Conservation (phyloP, 2,888 invertebrate species). For the Trimorus sp. region DNA sequence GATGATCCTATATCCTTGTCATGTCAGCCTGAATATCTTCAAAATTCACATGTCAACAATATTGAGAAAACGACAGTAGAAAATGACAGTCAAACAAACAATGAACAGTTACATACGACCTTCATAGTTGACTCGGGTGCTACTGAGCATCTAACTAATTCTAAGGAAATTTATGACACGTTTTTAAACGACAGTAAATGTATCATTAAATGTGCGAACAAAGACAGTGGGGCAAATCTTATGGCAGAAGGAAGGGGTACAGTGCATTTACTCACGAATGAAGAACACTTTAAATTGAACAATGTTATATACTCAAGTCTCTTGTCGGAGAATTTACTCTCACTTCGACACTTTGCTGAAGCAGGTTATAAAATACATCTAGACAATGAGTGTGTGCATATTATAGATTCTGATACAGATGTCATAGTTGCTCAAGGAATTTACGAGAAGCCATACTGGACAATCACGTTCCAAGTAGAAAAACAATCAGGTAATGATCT, state of each 20-base stretch:
- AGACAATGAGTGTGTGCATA: no score
- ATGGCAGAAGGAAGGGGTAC: neutral
- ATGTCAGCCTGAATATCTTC: neutral
- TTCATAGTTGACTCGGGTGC: slow-evolving; percentile 1
- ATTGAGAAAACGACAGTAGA: neutral
- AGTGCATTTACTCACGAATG: neutral
- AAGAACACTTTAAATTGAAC: no score
- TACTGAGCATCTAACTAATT: neutral
- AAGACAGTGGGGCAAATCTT: neutral
- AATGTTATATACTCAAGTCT: no score
- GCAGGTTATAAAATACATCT: no score
- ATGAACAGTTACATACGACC: neutral
- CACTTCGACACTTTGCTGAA: no score
- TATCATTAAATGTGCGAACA: slow-evolving; percentile 6
- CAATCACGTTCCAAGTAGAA: no score
- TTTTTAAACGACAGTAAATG: neutral
- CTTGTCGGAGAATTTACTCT: no score
- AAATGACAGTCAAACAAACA: neutral
- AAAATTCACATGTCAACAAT: neutral
- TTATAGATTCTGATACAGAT: no score
- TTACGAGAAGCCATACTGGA: no score
- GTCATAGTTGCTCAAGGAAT: no score
- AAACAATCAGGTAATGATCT: no score
- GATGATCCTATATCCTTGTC: neutral
- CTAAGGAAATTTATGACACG: neutral